These are phyloP conservation scores for Ophioninae sp. DNA, from an alignment of 2,888 invertebrate genomes.

Conservation along the genomic window DNA sequence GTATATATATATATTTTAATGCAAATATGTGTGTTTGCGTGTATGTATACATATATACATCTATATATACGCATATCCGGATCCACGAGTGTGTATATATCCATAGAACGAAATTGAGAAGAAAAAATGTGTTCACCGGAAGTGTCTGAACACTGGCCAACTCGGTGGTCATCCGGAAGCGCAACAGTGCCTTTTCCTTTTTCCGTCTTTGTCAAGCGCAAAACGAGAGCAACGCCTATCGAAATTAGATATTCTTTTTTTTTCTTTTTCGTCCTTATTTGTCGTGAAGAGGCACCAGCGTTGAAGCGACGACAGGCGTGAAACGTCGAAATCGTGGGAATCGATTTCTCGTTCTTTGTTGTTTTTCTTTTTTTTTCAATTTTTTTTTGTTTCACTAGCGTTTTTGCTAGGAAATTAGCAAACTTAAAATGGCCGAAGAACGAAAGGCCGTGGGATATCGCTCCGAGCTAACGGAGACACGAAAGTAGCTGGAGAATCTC, in stretches of 20 bases:
- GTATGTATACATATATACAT: not conserved
- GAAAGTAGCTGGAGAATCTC: conserved; percentile 52
- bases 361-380: not conserved
- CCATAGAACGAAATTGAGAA: conserved; percentile 3
- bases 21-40: conserved; percentile 3
- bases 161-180: conserved; percentile 38
- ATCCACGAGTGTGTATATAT: not conserved
- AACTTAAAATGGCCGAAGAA: not conserved
- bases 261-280: not conserved
- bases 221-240: conserved; percentile 25
- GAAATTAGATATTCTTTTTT: conserved; percentile 27
- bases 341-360: conserved; percentile 28
- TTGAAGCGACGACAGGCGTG: not conserved
- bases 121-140: conserved; percentile 36
- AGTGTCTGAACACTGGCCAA: conserved; percentile 30
- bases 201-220: conserved; percentile 47
- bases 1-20: not conserved
- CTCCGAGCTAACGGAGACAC: conserved; percentile 30
- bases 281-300: not conserved
- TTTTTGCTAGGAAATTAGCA: not conserved
- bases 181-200: conserved; percentile 61
- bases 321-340: conserved; percentile 39
- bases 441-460: not conserved
- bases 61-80: not conserved
- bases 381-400: conserved; percentile 27